Evolutionary conservation across 2,888 invertebrate species (phyloP).

Genomic region (Cistogaster globosa): DNA sequence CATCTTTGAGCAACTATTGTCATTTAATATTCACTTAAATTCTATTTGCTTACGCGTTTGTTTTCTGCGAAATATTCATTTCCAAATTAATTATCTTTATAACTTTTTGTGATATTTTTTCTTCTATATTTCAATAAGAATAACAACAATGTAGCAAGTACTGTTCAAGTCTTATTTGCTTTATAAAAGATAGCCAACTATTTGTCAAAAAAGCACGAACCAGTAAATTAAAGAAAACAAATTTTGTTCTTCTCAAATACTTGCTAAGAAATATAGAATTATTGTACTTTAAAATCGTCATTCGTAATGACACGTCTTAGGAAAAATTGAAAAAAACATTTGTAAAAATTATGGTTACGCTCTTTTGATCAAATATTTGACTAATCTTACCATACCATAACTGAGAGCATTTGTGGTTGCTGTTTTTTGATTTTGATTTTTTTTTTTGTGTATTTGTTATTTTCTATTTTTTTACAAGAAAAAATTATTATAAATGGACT

Average conservation of each 20-base stretch:
- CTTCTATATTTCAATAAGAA: conserved; percentile 26
- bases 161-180: conserved; percentile 26
- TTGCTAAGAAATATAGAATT: too few relatives aligned
- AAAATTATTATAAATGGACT: conserved; percentile 69
- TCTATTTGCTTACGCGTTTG: conserved; percentile 38
- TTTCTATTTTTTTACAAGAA: conserved; percentile 58
- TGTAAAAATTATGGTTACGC: too few relatives aligned
- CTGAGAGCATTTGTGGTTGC: conserved; percentile 11
- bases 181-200: too few relatives aligned
- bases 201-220: too few relatives aligned
- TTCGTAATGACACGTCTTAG: too few relatives aligned
- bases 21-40: conserved; percentile 49
- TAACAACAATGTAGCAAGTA: conserved; percentile 51
- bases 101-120: neutral
- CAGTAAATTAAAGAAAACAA: too few relatives aligned
- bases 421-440: neutral
- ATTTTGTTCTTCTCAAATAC: too few relatives aligned
- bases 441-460: conserved; percentile 24
- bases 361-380: too few relatives aligned
- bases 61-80: neutral
- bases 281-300: too few relatives aligned
- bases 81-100: neutral
- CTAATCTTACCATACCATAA: too few relatives aligned
- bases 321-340: too few relatives aligned
- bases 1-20: conserved; percentile 10